These are phyloP conservation scores for Gymnothorax javanicus DNA, from an alignment of 2,797 vertebrate species.

Conservation along the genomic window DNA sequence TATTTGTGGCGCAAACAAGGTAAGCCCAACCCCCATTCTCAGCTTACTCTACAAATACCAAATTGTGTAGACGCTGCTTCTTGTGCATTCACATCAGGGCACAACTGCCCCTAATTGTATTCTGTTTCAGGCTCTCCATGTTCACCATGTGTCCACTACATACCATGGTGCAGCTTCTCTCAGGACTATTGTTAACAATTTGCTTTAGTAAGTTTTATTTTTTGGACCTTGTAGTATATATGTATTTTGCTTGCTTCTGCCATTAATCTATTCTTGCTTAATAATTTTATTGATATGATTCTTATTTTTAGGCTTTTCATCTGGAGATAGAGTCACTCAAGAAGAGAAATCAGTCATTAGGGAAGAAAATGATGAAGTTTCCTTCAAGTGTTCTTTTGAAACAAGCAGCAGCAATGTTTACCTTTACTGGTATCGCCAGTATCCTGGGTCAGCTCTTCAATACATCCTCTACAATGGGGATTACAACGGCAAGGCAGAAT, in stretches of 20 bases:
- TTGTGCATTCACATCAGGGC: neutral
- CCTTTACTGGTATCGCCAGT: constrained; percentile 41
- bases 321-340: constrained; percentile 12
- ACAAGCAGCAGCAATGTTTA: neutral
- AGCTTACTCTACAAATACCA: neutral
- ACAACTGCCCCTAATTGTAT: neutral
- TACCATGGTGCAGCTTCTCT: constrained; percentile 9
- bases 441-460: constrained; percentile 17
- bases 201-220: constrained; percentile 11
- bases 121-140: neutral
- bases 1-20: neutral
- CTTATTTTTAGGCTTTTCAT: constrained; percentile 9
- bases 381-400: constrained; percentile 21
- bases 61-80: neutral
- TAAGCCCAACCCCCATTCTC: neutral
- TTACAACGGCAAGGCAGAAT: neutral
- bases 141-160: neutral
- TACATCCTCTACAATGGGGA: neutral
- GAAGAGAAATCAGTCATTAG: neutral
- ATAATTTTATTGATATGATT: constrained; percentile 9
- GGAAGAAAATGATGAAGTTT: neutral
- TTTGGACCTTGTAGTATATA: neutral
- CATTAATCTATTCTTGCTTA: constrained; percentile 6
- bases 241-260: neutral
- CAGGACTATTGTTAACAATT: neutral